phyloP scores from a whole-genome alignment of 1,140 invertebrate genomes.

The Drosophila ironensis region DNA sequence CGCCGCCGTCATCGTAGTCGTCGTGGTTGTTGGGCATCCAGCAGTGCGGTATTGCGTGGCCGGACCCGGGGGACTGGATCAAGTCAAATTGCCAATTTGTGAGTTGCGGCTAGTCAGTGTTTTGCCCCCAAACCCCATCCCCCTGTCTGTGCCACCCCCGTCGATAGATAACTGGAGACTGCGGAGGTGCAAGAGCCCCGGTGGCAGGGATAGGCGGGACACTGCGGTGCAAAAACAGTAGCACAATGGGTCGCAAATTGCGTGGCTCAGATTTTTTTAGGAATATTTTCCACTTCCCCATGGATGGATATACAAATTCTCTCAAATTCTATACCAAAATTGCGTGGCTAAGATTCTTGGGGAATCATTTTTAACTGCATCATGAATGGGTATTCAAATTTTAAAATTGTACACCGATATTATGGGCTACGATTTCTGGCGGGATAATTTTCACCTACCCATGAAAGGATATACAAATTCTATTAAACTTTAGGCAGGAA shows the following conservation, averaged over 20 bases:
- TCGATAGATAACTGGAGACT: constrained; percentile 42
- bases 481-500: no score
- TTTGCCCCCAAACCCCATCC: neutral
- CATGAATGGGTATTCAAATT: no score
- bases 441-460: no score
- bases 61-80: constrained; percentile 36
- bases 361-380: no score
- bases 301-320: neutral
- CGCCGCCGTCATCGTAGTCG: constrained; percentile 7
- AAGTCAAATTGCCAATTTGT: constrained; percentile 76
- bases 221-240: neutral
- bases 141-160: neutral
- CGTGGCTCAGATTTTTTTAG: neutral
- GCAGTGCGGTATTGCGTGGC: constrained; percentile 37
- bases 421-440: no score
- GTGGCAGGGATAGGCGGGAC: neutral
- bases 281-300: neutral
- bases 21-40: constrained; percentile 32
- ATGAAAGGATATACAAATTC: no score
- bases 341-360: no score
- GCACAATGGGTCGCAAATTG: constrained; percentile 51
- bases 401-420: no score
- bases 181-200: constrained; percentile 34
- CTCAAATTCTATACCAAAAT: neutral
- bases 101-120: constrained; percentile 39